Percentiles rank a stretch among this genome's conserved stretches.
Conservation (phyloP, 2,888 invertebrate species). For the Plebejus anna region DNA sequence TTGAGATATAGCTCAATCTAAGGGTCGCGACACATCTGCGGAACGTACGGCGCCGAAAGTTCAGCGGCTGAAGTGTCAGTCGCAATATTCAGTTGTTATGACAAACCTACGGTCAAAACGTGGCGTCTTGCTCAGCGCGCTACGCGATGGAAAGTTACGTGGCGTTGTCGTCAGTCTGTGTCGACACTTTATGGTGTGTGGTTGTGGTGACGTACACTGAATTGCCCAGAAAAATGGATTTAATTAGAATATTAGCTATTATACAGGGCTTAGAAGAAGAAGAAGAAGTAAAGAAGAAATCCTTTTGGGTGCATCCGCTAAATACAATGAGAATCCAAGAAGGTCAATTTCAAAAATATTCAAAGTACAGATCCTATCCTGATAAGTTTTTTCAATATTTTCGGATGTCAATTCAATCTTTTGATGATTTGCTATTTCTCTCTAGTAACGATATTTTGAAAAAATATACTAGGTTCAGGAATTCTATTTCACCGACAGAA, state of each 20-base stretch:
- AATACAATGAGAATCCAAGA: conserved; percentile 20
- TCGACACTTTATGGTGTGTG: conserved; percentile 25
- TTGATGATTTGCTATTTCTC: conserved; percentile 11
- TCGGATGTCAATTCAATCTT: conserved; percentile 9
- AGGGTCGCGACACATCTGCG: too few species aligned
- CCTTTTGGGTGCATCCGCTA: conserved; percentile 15
- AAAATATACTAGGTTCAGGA: background rate
- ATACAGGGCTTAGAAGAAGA: conserved; percentile 6
- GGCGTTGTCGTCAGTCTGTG: conserved; percentile 30
- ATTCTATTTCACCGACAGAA: conserved; percentile 6
- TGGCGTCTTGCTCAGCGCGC: conserved; percentile 22
- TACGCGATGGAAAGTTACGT: conserved; percentile 30
- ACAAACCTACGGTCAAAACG: conserved; percentile 28
- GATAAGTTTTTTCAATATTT: conserved; percentile 5
- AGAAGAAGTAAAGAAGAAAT: conserved; percentile 13
- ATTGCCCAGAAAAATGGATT: conserved; percentile 25
- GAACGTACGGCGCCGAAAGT: conserved; percentile 22
- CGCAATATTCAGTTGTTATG: conserved; percentile 37
- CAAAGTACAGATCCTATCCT: conserved; percentile 10
- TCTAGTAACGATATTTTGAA: conserved; percentile 6
- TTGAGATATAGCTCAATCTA: too few species aligned
- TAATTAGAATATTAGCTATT: conserved; percentile 22
- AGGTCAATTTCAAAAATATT: conserved; percentile 6
- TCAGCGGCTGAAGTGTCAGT: conserved; percentile 29
- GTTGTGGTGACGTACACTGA: conserved; percentile 18